Conservation (phyloP, 1,140 invertebrate species). For the Brachionus manjavacas region DNA sequence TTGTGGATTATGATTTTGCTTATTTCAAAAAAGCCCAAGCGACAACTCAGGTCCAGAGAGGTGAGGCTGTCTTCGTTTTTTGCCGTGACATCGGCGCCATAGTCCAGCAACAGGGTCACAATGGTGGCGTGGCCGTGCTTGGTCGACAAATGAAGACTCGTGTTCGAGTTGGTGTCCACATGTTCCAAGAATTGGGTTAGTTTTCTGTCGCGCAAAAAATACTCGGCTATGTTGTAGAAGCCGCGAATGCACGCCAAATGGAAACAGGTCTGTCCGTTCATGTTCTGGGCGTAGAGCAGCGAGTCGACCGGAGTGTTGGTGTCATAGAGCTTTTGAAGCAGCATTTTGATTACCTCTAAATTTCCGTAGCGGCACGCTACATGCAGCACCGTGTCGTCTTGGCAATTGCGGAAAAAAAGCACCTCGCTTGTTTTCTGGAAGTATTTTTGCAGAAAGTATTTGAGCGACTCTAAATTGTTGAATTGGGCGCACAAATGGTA, state of each 20-base stretch:
- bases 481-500: constrained; percentile 36
- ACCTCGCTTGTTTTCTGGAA: background rate
- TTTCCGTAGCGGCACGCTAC: constrained; percentile 31
- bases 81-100: constrained; percentile 25
- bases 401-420: constrained; percentile 6
- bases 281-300: constrained; percentile 2
- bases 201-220: constrained; percentile 30
- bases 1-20: constrained; percentile 34
- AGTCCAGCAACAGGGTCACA: constrained; percentile 20
- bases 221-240: constrained; percentile 32
- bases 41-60: constrained; percentile 23
- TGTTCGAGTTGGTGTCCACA: constrained; percentile 38
- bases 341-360: constrained; percentile 31
- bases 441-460: constrained; percentile 33
- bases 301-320: background rate
- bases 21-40: constrained; percentile 31
- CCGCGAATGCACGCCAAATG: constrained; percentile 38
- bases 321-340: constrained; percentile 15
- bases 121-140: constrained; percentile 18
- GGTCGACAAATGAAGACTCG: constrained; percentile 28
- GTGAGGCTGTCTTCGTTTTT: constrained; percentile 39
- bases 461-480: constrained; percentile 25
- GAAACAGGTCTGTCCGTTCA: constrained; percentile 35
- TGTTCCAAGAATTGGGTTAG: constrained; percentile 8
- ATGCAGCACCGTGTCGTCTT: constrained; percentile 28